These are phyloP conservation scores for Tachysurus fulvidraco DNA, from an alignment of 2,113 vertebrate genomes.

Conservation along the genomic window DNA sequence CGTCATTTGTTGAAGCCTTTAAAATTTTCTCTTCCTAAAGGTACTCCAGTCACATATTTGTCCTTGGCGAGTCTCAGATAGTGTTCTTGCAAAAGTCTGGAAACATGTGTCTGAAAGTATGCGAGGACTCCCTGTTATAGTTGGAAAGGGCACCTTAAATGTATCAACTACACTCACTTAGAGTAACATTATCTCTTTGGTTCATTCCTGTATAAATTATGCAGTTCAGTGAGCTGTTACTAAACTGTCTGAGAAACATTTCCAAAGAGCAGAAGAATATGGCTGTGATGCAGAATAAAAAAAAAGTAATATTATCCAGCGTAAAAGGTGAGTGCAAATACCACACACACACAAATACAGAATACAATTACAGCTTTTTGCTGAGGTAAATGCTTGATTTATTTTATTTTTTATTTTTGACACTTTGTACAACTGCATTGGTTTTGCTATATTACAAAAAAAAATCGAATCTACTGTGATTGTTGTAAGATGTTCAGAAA, in stretches of 20 bases:
- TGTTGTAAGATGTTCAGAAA: background rate
- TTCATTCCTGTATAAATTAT: conserved; percentile 84
- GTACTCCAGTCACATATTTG: conserved; percentile 36
- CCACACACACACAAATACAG: background rate
- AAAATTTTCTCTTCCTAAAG: conserved; percentile 43
- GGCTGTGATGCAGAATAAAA: conserved; percentile 32
- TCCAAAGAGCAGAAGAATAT: conserved; percentile 68
- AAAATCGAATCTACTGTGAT: background rate
- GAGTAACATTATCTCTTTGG: conserved; percentile 83
- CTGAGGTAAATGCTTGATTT: background rate
- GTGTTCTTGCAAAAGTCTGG: conserved; percentile 44
- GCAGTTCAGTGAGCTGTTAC: conserved; percentile 76
- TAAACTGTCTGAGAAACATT: conserved; percentile 79
- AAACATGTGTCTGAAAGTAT: conserved; percentile 55
- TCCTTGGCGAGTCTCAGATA: conserved; percentile 46
- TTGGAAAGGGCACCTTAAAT: conserved; percentile 69
- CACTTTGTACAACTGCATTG: background rate
- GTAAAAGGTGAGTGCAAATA: conserved; percentile 34
- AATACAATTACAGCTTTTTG: background rate
- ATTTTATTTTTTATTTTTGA: background rate
- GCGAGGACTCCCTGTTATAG: conserved; percentile 61
- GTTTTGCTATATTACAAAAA: background rate
- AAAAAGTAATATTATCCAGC: conserved; percentile 21
- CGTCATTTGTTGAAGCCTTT: conserved; percentile 52
- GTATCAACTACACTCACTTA: conserved; percentile 66